Conservation (phyloP, 2,797 vertebrate species). For the Acanthurus tractus region DNA sequence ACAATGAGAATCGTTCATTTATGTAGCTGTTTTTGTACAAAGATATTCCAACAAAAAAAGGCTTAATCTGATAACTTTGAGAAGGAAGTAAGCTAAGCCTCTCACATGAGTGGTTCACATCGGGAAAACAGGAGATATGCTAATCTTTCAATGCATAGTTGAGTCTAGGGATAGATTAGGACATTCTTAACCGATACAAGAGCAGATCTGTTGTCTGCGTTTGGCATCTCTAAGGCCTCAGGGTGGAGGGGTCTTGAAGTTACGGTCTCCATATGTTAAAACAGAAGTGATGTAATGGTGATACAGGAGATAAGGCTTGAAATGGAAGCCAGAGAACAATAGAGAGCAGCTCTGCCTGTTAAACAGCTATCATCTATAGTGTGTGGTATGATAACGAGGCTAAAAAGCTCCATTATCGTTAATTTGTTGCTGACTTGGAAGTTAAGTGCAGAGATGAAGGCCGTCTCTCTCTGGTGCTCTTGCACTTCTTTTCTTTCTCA, state of each 20-base stretch:
- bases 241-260: slow-evolving; percentile 9
- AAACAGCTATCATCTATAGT: slow-evolving; percentile 55
- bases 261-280: slow-evolving; percentile 38
- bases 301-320: slow-evolving; percentile 52
- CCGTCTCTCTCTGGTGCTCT: slow-evolving; percentile 33
- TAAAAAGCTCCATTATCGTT: slow-evolving; percentile 44
- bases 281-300: slow-evolving; percentile 32
- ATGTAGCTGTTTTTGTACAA: slow-evolving; percentile 28
- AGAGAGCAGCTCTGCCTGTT: slow-evolving; percentile 35
- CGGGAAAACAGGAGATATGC: slow-evolving; percentile 34
- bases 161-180: slow-evolving; percentile 30
- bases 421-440: slow-evolving; percentile 27
- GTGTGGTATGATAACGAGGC: slow-evolving; percentile 43
- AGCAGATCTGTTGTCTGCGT: slow-evolving; percentile 24
- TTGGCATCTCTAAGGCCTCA: slow-evolving; percentile 32
- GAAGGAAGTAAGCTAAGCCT: slow-evolving; percentile 35
- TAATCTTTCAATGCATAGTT: slow-evolving; percentile 46
- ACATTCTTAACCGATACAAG: slow-evolving; percentile 24
- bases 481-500: slow-evolving; percentile 57
- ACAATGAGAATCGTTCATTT: slow-evolving; percentile 43
- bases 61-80: slow-evolving; percentile 53
- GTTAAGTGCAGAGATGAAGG: slow-evolving; percentile 31
- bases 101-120: slow-evolving; percentile 47
- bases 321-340: slow-evolving; percentile 57
- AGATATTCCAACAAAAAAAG: slow-evolving; percentile 21